These are phyloP conservation scores for Spicauda simplicius DNA, from an alignment of 2,888 invertebrate species.

Conservation along the genomic window DNA sequence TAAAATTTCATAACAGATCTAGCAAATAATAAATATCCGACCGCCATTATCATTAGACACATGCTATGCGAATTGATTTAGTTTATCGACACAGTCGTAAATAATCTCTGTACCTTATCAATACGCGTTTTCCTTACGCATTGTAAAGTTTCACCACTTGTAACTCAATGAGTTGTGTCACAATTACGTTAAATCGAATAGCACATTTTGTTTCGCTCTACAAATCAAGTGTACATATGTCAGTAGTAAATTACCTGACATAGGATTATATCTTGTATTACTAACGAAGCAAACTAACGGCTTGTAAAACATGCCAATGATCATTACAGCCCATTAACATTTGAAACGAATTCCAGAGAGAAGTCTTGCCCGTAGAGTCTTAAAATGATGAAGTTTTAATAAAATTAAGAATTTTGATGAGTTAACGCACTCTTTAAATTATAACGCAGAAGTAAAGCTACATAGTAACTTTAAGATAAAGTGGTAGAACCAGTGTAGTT, in stretches of 20 bases:
- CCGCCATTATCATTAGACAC: background rate
- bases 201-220: background rate
- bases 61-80: conserved; percentile 11
- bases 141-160: background rate
- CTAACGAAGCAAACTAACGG: too few species aligned
- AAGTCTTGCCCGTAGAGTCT: too few species aligned
- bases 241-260: background rate
- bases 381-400: too few species aligned
- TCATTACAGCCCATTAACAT: too few species aligned
- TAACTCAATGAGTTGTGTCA: background rate
- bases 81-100: conserved; percentile 10
- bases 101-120: conserved; percentile 25
- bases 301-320: too few species aligned
- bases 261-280: background rate
- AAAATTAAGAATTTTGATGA: too few species aligned
- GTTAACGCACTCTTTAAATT: too few species aligned
- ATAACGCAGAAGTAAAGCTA: too few species aligned
- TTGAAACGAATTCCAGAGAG: too few species aligned
- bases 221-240: background rate
- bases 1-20: too few species aligned
- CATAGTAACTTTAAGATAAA: too few species aligned
- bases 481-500: too few species aligned
- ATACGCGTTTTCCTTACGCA: background rate
- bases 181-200: background rate
- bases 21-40: background rate